phyloP scores from a whole-genome alignment of 2,113 vertebrate species.

The Pyxicephalus adspersus region DNA sequence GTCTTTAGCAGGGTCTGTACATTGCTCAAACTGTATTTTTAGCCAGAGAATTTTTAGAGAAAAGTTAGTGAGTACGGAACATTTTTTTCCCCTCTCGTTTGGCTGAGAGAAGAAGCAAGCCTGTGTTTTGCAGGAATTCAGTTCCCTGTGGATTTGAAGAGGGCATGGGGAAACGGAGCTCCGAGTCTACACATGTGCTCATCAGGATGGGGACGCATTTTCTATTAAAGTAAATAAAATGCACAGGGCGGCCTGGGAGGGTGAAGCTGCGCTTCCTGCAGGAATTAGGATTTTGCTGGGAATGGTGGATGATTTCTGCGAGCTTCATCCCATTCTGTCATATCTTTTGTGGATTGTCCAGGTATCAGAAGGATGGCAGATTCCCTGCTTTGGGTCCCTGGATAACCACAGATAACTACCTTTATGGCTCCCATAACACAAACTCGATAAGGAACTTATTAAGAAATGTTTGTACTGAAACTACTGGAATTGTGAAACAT shows the following conservation, averaged over 20 bases:
- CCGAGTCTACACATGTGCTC: slow-evolving; percentile 18
- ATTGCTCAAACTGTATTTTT: slow-evolving; percentile 30
- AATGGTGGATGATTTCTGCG: neutral
- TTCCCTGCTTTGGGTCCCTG: neutral
- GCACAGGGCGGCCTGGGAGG: neutral
- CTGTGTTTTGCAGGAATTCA: slow-evolving; percentile 59
- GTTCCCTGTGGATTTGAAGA: slow-evolving; percentile 59
- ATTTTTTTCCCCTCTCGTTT: slow-evolving; percentile 6
- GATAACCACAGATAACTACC: neutral
- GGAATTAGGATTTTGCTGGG: neutral
- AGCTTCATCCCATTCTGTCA: neutral
- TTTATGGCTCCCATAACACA: neutral
- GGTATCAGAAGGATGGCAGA: neutral
- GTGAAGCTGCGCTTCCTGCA: slow-evolving; percentile 7
- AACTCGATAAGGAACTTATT: neutral
- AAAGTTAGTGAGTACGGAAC: slow-evolving; percentile 49
- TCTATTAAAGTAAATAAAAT: slow-evolving; percentile 4
- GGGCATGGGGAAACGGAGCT: slow-evolving; percentile 61
- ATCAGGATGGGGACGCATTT: neutral
- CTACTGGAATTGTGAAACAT: slow-evolving; percentile 3
- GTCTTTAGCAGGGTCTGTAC: neutral
- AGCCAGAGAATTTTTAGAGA: slow-evolving; percentile 54
- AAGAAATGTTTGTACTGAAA: neutral
- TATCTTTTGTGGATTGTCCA: no score
- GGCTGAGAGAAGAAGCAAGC: slow-evolving; percentile 51